Percentiles rank a stretch among this genome's conserved stretches.
Evolutionary conservation across 2,113 vertebrate genomes (phyloP).

Genomic region (Myanophis thanlyinensis): DNA sequence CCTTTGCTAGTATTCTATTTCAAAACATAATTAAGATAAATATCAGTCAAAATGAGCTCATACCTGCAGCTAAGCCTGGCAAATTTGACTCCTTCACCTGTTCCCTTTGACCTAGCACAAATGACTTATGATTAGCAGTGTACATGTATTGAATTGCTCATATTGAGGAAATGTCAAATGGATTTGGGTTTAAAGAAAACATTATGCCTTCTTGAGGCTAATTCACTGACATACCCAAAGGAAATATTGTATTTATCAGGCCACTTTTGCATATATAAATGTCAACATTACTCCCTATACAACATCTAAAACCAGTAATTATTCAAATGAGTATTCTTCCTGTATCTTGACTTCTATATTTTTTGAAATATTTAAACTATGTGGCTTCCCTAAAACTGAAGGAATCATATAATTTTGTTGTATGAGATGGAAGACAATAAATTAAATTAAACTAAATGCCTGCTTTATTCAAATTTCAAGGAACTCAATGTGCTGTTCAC

Average conservation of each 20-base stretch:
- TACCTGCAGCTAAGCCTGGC: constrained; percentile 55
- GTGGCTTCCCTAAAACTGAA: neutral
- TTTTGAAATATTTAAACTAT: neutral
- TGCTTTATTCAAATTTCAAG: neutral
- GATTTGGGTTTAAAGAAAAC: constrained; percentile 41
- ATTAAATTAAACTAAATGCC: too few relatives aligned
- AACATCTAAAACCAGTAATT: neutral
- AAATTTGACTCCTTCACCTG: constrained; percentile 59
- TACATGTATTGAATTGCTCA: neutral
- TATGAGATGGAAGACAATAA: too few relatives aligned
- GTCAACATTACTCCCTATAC: neutral
- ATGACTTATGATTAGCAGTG: constrained; percentile 47
- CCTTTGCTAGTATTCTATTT: constrained; percentile 68
- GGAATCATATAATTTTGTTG: neutral
- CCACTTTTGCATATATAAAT: constrained; percentile 8
- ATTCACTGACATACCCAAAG: constrained; percentile 33
- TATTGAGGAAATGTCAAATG: constrained; percentile 31
- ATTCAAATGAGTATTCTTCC: neutral
- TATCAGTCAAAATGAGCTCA: constrained; percentile 64
- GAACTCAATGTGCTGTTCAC: too few relatives aligned
- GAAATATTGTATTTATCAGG: constrained; percentile 20
- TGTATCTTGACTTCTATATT: neutral
- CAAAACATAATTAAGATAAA: constrained; percentile 74
- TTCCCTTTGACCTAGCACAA: constrained; percentile 58
- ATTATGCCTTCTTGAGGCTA: neutral